phyloP scores from a whole-genome alignment of 2,888 invertebrate species.

The Xylota sylvarum region DNA sequence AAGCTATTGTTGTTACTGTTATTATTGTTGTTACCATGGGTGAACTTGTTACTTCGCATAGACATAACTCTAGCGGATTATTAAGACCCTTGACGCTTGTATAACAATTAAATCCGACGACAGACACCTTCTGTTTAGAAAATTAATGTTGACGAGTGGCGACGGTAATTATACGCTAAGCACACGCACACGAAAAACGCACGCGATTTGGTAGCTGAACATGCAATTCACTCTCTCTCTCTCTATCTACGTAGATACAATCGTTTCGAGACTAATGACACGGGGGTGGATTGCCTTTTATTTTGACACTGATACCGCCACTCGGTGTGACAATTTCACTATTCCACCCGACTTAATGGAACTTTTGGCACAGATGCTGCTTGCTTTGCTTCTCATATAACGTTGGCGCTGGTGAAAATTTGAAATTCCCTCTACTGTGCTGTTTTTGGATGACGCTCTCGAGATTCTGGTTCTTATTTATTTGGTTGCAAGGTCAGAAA shows the following conservation, averaged over 20 bases:
- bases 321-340: constrained; percentile 29
- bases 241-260: neutral
- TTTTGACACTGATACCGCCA: constrained; percentile 34
- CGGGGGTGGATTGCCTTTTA: constrained; percentile 9
- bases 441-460: neutral
- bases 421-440: constrained; percentile 11
- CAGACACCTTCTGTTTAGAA: constrained; percentile 39
- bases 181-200: constrained; percentile 46
- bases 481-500: constrained; percentile 12
- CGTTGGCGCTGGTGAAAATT: neutral
- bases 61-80: constrained; percentile 80
- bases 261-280: constrained; percentile 6
- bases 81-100: constrained; percentile 12
- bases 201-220: constrained; percentile 46
- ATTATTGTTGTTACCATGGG: constrained; percentile 78
- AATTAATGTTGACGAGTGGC: constrained; percentile 46
- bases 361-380: constrained; percentile 40
- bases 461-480: neutral
- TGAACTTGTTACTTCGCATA: constrained; percentile 83
- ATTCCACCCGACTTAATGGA: constrained; percentile 41
- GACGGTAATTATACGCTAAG: constrained; percentile 40
- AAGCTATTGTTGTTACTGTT: constrained; percentile 80
- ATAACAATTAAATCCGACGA: constrained; percentile 36
- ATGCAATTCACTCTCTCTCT: constrained; percentile 9
- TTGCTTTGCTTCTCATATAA: neutral